These are phyloP conservation scores for Cettia cetti DNA, from an alignment of 2,113 vertebrate species.

Conservation along the genomic window DNA sequence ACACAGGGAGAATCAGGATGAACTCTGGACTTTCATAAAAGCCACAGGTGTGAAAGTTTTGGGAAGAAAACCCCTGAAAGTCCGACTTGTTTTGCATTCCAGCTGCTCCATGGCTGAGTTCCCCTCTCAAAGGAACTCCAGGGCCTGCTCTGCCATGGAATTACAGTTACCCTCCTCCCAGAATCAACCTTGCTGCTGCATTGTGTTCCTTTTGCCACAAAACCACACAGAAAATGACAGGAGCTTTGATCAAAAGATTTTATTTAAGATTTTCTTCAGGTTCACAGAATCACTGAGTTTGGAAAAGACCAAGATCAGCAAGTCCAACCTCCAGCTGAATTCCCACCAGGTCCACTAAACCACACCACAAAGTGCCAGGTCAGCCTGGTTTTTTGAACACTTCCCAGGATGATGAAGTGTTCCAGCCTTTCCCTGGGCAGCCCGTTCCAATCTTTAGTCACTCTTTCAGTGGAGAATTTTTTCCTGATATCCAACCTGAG, in stretches of 20 bases:
- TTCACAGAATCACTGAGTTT: not conserved
- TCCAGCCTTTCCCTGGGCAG: not conserved
- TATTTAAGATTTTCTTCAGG: not conserved
- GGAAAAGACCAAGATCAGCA: not conserved
- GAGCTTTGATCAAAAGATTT: not conserved
- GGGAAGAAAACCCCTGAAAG: not conserved
- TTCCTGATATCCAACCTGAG: not conserved
- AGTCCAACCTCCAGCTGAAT: not conserved
- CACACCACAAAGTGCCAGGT: no score
- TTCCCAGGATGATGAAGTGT: not conserved
- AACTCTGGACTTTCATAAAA: not conserved
- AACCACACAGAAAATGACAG: not conserved
- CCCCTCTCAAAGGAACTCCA: not conserved
- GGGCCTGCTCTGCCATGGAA: not conserved
- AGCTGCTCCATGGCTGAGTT: not conserved
- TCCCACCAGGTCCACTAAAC: not conserved
- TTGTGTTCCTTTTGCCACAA: not conserved
- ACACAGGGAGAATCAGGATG: not conserved
- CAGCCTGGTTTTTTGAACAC: not conserved
- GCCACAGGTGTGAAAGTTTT: not conserved
- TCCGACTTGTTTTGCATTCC: not conserved
- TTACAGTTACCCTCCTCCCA: not conserved
- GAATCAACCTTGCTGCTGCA: not conserved
- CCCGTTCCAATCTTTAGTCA: not conserved
- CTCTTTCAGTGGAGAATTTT: not conserved